A percentile compares a stretch with the other conserved stretches of the same genome.
Evolutionary conservation across 2,113 vertebrate genomes (phyloP).

Genomic region (Nerophis ophidion): DNA sequence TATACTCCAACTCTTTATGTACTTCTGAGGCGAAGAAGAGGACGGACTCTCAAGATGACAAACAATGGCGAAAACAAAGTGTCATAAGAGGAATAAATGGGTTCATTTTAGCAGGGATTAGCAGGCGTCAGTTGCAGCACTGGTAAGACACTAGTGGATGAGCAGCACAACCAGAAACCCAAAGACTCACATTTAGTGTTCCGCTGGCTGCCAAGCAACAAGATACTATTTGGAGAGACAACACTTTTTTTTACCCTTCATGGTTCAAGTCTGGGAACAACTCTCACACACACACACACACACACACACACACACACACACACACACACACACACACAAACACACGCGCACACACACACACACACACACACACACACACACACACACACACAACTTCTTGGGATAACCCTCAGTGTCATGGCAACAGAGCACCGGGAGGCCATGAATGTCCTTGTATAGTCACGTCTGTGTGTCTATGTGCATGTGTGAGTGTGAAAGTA

Average conservation of each 20-base stretch:
- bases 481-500: conserved; percentile 3
- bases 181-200: conserved; percentile 12
- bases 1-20: neutral
- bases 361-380: conserved; percentile 20
- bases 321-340: conserved; percentile 23
- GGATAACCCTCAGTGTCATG: conserved; percentile 59
- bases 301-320: neutral
- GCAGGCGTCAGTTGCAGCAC: neutral
- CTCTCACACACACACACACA: conserved; percentile 11
- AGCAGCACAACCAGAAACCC: neutral
- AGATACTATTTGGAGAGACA: conserved; percentile 43
- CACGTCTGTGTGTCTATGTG: conserved; percentile 27
- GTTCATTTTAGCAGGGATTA: conserved; percentile 28
- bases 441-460: conserved; percentile 60
- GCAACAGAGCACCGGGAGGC: conserved; percentile 53
- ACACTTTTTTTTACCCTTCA: conserved; percentile 35
- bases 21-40: neutral
- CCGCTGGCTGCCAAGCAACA: conserved; percentile 49
- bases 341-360: conserved; percentile 1
- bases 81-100: neutral
- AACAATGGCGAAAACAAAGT: conserved; percentile 21
- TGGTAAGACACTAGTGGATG: neutral
- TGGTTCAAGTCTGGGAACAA: conserved; percentile 27
- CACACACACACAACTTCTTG: conserved; percentile 40
- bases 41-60: conserved; percentile 4